Base-by-base conservation (phyloP, 2,888 invertebrate genomes). In the Phalera bucephala region DNA sequence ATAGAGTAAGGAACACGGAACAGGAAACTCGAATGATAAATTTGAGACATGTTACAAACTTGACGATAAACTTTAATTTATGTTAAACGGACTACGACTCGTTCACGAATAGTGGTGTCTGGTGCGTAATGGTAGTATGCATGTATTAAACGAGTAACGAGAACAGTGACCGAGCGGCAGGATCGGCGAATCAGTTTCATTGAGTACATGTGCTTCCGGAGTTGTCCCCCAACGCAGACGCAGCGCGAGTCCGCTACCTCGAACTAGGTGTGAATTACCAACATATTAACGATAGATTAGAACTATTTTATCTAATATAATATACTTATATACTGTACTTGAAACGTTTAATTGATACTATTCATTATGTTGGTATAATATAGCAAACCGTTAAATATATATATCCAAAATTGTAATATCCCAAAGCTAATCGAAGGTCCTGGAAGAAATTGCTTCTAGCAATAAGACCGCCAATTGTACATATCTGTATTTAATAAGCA, bases 141-240 rank as follows among this genome's bases (percentile, higher is more conserved):
- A 29, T 38, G n/a, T 21, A 23, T 40, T 20, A 36, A 47, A 51
- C 61, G 67, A 69, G 70, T 82, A 86, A 83, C 81, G 74, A 83
- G 87, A 83, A 83, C 87, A 86, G 85, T 86, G 87, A 86, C 86
- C 86, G 85, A 72, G 76, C 72, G 68, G 68, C 67, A 66, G 63
- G 74, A 78, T 72, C 73, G 62, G 74, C 77, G 68, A 80, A 84
- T 83, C 84, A 80, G 73, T 76, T 79, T 75, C 79, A 82, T 81
- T 82, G 84, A 80, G 75, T 64, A 71, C 70, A 64, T 64, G 72
- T 60, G 68, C 81, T 87, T 87, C 87, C 87, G 86, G 84, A 85
- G 73, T 66, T 60, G 80, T 80, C 82, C 85, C 86, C 85, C 70
- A 77, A 54, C 66, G 69, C 63, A 68, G 69, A 66, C 66, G 52